A percentile compares a stretch with the other conserved stretches of the same genome.
Evolutionary conservation across 2,888 invertebrate species (phyloP).

Genomic region (Gortyna flavago): DNA sequence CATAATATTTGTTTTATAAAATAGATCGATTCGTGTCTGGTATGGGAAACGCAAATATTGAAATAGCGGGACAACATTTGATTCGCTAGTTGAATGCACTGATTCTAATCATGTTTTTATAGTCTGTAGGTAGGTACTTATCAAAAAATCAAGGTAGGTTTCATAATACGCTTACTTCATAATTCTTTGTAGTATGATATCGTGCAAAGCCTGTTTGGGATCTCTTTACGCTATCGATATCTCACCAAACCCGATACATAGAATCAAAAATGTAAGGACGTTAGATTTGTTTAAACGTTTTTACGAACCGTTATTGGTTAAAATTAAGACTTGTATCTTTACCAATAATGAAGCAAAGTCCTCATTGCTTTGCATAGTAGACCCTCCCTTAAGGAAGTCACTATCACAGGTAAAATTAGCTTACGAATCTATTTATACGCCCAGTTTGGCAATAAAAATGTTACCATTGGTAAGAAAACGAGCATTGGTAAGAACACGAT

Average conservation of each 20-base stretch:
- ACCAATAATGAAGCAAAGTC: too few species aligned
- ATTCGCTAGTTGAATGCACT: conserved; percentile 32
- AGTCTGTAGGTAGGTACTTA: neutral
- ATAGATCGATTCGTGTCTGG: conserved; percentile 40
- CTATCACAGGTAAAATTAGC: too few species aligned
- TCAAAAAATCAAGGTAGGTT: neutral
- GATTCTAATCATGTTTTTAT: conserved; percentile 27
- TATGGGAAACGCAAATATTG: conserved; percentile 48
- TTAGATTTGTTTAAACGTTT: neutral
- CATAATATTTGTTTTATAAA: conserved; percentile 33
- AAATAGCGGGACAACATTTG: conserved; percentile 13
- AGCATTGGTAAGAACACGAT: too few species aligned
- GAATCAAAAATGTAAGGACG: neutral
- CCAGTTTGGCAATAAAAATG: too few species aligned
- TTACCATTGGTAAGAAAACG: too few species aligned
- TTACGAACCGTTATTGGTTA: too few species aligned
- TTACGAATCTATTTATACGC: too few species aligned
- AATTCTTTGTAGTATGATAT: neutral
- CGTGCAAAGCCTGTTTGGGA: too few species aligned
- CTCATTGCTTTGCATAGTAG: too few species aligned
- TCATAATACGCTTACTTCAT: neutral
- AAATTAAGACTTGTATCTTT: too few species aligned
- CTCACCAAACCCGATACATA: neutral
- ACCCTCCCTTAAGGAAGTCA: too few species aligned
- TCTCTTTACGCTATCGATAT: neutral